phyloP scores from a whole-genome alignment of 2,113 vertebrate genomes.

The Riparia riparia region DNA sequence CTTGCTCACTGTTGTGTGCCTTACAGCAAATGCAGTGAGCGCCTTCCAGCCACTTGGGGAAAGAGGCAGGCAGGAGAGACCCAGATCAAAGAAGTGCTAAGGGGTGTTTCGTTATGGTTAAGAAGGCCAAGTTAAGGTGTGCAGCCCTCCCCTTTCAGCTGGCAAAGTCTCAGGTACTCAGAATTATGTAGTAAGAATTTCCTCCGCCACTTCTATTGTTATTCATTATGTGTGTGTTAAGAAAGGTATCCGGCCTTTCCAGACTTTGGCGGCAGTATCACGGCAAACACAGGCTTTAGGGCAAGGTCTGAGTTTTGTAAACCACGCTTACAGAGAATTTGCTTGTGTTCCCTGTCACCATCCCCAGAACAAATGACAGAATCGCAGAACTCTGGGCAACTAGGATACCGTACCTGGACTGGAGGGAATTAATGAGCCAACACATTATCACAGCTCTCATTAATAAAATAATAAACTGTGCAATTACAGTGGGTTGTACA shows the following conservation, averaged over 20 bases:
- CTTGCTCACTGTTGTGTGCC: slow-evolving; percentile 32
- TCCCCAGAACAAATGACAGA: background rate
- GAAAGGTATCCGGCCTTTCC: background rate
- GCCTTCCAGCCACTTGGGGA: background rate
- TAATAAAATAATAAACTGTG: slow-evolving; percentile 60
- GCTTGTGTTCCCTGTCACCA: background rate
- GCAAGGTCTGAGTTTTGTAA: background rate
- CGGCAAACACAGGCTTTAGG: background rate
- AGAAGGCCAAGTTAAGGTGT: slow-evolving; percentile 6
- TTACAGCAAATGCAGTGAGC: background rate
- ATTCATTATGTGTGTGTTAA: background rate
- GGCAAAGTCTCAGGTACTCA: background rate
- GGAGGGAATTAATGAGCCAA: slow-evolving; percentile 30
- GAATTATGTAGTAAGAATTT: slow-evolving; percentile 3
- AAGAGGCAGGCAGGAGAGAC: background rate
- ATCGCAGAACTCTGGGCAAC: background rate
- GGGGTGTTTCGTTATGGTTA: background rate
- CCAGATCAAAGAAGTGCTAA: slow-evolving; percentile 4
- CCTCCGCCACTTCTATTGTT: background rate
- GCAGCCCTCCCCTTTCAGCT: background rate
- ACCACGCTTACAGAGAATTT: background rate
- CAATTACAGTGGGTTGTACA: slow-evolving; percentile 48
- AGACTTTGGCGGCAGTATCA: background rate
- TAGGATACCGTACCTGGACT: background rate
- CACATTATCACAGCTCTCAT: slow-evolving; percentile 51